These are phyloP conservation scores for Sisyra nigra DNA, from an alignment of 2,888 invertebrate genomes.

Conservation along the genomic window DNA sequence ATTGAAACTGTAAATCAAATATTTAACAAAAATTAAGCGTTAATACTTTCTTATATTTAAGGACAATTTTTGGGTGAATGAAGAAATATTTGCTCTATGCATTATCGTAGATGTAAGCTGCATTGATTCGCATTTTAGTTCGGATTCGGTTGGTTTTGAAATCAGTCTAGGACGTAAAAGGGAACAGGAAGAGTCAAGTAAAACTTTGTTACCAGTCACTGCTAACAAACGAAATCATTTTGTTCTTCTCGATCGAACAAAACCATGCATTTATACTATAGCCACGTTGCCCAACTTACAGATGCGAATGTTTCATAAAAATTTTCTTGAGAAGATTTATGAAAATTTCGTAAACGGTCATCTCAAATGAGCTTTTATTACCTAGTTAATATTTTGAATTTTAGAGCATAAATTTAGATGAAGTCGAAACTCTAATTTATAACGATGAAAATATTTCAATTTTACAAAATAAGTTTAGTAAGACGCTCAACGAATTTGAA, in stretches of 20 bases:
- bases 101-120: no score
- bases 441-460: constrained; percentile 12
- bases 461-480: constrained; percentile 17
- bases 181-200: no score
- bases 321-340: constrained; percentile 43
- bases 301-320: constrained; percentile 47
- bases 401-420: constrained; percentile 23
- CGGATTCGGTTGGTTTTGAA: no score
- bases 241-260: constrained; percentile 34
- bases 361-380: no score
- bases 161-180: no score
- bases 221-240: constrained; percentile 14
- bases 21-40: no score
- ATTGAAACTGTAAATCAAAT: no score
- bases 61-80: no score
- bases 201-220: constrained; percentile 16
- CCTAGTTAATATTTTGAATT: constrained; percentile 6
- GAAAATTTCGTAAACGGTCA: constrained; percentile 42
- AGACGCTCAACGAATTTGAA: constrained; percentile 21
- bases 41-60: no score
- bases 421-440: constrained; percentile 23
- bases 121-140: no score
- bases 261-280: constrained; percentile 48
- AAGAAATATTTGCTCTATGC: no score
- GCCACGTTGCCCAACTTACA: constrained; percentile 47